Base-by-base conservation (phyloP, 2,888 invertebrate genomes). In the Trissolcus japonicus region DNA sequence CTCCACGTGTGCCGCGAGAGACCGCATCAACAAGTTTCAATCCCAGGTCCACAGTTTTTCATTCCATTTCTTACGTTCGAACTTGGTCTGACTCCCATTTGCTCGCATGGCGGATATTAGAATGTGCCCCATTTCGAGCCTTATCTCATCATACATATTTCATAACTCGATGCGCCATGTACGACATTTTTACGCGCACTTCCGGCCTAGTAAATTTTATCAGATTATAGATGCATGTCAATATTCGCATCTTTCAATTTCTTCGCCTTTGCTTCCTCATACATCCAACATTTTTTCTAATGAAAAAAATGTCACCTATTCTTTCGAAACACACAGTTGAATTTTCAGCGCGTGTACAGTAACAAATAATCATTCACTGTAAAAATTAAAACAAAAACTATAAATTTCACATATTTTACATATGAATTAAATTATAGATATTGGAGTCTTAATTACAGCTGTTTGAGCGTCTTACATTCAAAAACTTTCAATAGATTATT, bases 21-120 rank as follows among this genome's bases (percentile, higher is more conserved):
- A 17, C 35, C 48, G 61, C 40, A 61, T 69, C 73, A 66, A 66
- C 73, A 66, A 73, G 55, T 73, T 54, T 43, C 55, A 62, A 53
- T 14, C 14, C 25, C 61, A 61, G 19, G 43, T 40, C 50, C 35
- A 25, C 14, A 4, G 41, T 61, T 73, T 60, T 59, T 65, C 25
- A 56, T 50, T 48, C 54, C 35, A 40, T 62, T 59, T 54, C 19
- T 19, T 55, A 17, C 25, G 17, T 50, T 41, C 41, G 17, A 29
- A 46, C 46, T 46, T 13, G 48, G 16, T 21, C 46, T 65, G 21
- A 21, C 46, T 14, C 35, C n/a, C 9, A 9, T 9, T 35, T 21
- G 40, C 19, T 16, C 51, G 11, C 19, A 19, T 48, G 17, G 57
- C 35, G 35, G 35, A 60, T 72, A 73, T 55, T 48, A 65, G 53